Conservation (phyloP, 2,888 invertebrate genomes). For the Horisme vitalbata region DNA sequence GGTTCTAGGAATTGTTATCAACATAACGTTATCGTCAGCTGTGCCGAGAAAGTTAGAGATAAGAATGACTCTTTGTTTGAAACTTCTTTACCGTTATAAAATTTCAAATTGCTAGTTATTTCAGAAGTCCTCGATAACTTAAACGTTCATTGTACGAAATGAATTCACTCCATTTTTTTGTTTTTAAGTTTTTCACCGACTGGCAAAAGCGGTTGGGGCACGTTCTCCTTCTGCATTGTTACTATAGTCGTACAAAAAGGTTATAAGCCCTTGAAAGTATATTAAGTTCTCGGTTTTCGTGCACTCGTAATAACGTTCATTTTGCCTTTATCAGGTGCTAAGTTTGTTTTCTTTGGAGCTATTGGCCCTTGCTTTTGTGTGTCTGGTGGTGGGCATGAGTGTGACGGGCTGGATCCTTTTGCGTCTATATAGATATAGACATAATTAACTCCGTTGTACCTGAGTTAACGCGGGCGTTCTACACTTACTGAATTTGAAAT, state of each 20-base stretch:
- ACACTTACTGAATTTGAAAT: conserved; percentile 51
- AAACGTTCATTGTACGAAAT: conserved; percentile 29
- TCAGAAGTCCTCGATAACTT: conserved; percentile 18
- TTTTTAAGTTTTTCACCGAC: conserved; percentile 62
- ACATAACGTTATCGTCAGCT: conserved; percentile 51
- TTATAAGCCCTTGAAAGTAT: conserved; percentile 42
- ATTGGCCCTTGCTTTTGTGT: conserved; percentile 70
- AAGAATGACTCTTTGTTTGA: conserved; percentile 25
- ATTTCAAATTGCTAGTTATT: conserved; percentile 31
- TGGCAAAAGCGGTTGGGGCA: conserved; percentile 76
- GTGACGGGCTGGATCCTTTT: conserved; percentile 78
- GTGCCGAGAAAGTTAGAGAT: conserved; percentile 34
- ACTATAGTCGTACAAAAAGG: conserved; percentile 48
- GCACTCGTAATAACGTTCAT: conserved; percentile 54
- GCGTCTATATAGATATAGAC: conserved; percentile 60
- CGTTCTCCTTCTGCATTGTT: conserved; percentile 74
- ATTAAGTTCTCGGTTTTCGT: conserved; percentile 55
- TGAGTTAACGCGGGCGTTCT: conserved; percentile 57
- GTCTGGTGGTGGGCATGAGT: conserved; percentile 76
- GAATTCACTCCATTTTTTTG: conserved; percentile 37
- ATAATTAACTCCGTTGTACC: conserved; percentile 77
- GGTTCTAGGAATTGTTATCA: conserved; percentile 63
- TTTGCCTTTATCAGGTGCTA: conserved; percentile 46
- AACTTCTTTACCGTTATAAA: conserved; percentile 16
- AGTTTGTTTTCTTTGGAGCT: conserved; percentile 56